Percentiles rank a stretch among this genome's conserved stretches.
These are phyloP conservation scores for Phasia obesa DNA, from an alignment of 2,888 invertebrate species.

Conservation along the genomic window DNA sequence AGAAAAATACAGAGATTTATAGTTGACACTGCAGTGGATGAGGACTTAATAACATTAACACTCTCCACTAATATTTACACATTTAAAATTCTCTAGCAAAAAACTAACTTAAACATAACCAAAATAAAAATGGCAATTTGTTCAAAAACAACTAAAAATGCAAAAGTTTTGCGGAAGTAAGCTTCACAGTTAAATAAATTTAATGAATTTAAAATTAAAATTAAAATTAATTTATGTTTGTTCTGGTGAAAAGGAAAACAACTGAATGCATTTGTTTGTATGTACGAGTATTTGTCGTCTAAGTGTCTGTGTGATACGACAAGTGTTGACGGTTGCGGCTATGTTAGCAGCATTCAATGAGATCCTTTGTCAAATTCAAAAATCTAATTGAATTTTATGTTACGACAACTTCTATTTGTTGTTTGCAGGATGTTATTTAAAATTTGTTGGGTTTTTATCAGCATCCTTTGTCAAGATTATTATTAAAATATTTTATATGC, in stretches of 20 bases:
- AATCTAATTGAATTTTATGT: slow-evolving; percentile 68
- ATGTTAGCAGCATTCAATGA: slow-evolving; percentile 51
- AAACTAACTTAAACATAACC: neutral
- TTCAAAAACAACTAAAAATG: slow-evolving; percentile 20
- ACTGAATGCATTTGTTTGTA: slow-evolving; percentile 11
- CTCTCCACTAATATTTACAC: slow-evolving; percentile 41
- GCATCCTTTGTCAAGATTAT: slow-evolving; percentile 68
- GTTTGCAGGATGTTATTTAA: slow-evolving; percentile 65
- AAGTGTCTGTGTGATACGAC: slow-evolving; percentile 35
- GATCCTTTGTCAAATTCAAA: slow-evolving; percentile 67
- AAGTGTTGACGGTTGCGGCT: slow-evolving; percentile 49
- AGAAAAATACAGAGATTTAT: slow-evolving; percentile 26
- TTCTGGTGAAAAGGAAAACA: neutral
- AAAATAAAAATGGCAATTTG: slow-evolving; percentile 14
- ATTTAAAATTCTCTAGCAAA: slow-evolving; percentile 4
- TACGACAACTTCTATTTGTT: slow-evolving; percentile 47
- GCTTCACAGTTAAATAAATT: slow-evolving; percentile 67
- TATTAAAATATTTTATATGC: slow-evolving; percentile 65
- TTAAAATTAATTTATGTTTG: slow-evolving; percentile 55
- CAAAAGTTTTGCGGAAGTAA: slow-evolving; percentile 57
- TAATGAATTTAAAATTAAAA: slow-evolving; percentile 66
- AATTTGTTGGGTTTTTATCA: slow-evolving; percentile 58
- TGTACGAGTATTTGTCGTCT: too few relatives aligned
- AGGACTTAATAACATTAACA: slow-evolving; percentile 69
- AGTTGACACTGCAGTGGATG: slow-evolving; percentile 34